These are phyloP conservation scores for Hippopotamus amphibius DNA, from an alignment of 2,113 vertebrate species.

Conservation along the genomic window DNA sequence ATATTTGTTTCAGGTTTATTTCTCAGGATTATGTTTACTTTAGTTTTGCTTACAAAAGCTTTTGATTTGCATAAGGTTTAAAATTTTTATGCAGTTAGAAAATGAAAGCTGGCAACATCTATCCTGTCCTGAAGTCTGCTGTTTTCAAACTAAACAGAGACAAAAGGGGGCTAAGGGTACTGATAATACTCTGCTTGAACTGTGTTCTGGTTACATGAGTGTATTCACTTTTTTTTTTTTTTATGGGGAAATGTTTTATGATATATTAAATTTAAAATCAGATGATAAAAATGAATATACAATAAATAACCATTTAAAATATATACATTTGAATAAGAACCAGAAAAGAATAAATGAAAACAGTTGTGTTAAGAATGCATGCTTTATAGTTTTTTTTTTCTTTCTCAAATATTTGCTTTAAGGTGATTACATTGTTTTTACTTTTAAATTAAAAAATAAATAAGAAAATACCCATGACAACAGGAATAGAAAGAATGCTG, in stretches of 20 bases:
- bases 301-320: slow-evolving; percentile 40
- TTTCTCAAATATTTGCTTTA: slow-evolving; percentile 38
- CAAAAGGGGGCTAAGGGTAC: background rate
- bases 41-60: background rate
- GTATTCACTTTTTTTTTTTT: too few species aligned
- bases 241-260: background rate
- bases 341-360: slow-evolving; percentile 34
- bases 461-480: slow-evolving; percentile 19
- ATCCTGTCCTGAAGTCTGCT: background rate
- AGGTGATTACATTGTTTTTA: slow-evolving; percentile 26
- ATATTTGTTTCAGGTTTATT: slow-evolving; percentile 1
- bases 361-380: background rate
- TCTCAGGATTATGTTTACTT: background rate
- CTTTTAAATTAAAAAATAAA: slow-evolving; percentile 43
- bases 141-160: background rate
- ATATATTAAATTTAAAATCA: slow-evolving; percentile 42
- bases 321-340: background rate
- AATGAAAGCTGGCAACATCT: background rate
- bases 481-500: background rate
- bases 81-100: background rate
- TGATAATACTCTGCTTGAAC: background rate
- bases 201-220: background rate
- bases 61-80: background rate
- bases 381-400: background rate
- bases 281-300: slow-evolving; percentile 25